Evolutionary conservation across 2,888 invertebrate species (phyloP).

Genomic region (Beris chalybata): DNA sequence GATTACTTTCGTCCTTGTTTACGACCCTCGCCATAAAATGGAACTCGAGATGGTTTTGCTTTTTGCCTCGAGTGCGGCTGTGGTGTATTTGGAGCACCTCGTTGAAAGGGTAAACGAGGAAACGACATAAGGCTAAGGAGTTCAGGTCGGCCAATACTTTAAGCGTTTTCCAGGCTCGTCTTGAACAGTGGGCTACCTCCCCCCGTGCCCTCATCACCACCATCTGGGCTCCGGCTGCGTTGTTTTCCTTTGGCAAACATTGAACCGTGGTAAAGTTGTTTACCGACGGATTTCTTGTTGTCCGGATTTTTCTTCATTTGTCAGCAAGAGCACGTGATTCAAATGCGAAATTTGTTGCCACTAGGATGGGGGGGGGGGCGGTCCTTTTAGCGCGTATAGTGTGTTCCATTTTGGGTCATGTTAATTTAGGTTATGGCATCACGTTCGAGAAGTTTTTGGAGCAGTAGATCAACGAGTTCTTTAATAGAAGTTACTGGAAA

Average conservation of each 20-base stretch:
- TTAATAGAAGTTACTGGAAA: too few relatives aligned
- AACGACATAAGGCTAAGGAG: constrained; percentile 10
- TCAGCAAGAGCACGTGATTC: constrained; percentile 16
- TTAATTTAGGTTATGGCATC: too few relatives aligned
- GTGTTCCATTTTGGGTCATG: too few relatives aligned
- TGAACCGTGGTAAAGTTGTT: constrained; percentile 20
- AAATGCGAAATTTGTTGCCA: constrained; percentile 28
- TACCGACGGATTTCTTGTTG: constrained; percentile 6
- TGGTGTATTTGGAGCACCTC: too few relatives aligned
- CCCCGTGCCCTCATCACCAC: too few relatives aligned
- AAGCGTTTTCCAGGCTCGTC: too few relatives aligned
- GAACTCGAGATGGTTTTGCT: too few relatives aligned
- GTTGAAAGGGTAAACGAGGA: neutral
- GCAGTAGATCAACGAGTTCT: too few relatives aligned
- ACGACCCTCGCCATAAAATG: too few relatives aligned
- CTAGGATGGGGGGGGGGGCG: neutral
- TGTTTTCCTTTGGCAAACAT: constrained; percentile 24
- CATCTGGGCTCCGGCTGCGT: neutral
- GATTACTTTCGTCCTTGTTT: too few relatives aligned
- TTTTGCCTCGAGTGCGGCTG: too few relatives aligned
- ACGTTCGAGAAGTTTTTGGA: neutral
- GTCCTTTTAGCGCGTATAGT: neutral
- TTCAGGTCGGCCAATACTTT: constrained; percentile 10
- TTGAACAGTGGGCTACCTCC: too few relatives aligned
- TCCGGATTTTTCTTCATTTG: constrained; percentile 5